Conservation (phyloP, 2,888 invertebrate species). For the Harpagoxenus sublaevis region DNA sequence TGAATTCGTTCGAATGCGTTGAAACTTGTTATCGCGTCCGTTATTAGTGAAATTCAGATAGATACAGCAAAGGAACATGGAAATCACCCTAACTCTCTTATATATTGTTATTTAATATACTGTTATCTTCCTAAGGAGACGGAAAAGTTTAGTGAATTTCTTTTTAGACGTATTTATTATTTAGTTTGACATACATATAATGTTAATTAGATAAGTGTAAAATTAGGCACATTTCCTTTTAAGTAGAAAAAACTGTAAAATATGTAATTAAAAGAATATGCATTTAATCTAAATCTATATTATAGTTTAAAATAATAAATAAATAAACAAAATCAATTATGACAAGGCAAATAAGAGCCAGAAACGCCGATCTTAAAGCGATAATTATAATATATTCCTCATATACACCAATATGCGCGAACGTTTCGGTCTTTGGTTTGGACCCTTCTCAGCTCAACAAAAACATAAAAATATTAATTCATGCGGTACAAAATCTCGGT, state of each 20-base stretch:
- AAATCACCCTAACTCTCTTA: no score
- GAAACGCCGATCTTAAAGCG: no score
- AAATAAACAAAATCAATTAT: no score
- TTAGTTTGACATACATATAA: not conserved
- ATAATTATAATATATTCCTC: no score
- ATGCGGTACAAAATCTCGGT: no score
- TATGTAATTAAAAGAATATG: not conserved
- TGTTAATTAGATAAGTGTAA: not conserved
- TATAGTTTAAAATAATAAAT: not conserved
- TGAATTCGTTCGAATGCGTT: conserved; percentile 54
- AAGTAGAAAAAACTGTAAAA: not conserved
- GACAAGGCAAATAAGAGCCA: no score
- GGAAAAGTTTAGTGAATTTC: not conserved
- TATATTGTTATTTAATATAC: not conserved
- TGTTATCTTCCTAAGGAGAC: not conserved
- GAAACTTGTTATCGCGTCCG: conserved; percentile 58
- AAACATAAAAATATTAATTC: no score
- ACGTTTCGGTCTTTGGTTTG: no score
- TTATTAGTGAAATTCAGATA: not conserved
- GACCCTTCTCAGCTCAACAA: no score
- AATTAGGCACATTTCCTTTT: not conserved
- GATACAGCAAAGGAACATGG: not conserved
- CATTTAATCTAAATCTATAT: not conserved
- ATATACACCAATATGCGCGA: no score
- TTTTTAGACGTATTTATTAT: not conserved